A percentile compares a stretch with the other conserved stretches of the same genome.
Conservation (phyloP, 1,140 invertebrate genomes). For the Bombus cullumanus region DNA sequence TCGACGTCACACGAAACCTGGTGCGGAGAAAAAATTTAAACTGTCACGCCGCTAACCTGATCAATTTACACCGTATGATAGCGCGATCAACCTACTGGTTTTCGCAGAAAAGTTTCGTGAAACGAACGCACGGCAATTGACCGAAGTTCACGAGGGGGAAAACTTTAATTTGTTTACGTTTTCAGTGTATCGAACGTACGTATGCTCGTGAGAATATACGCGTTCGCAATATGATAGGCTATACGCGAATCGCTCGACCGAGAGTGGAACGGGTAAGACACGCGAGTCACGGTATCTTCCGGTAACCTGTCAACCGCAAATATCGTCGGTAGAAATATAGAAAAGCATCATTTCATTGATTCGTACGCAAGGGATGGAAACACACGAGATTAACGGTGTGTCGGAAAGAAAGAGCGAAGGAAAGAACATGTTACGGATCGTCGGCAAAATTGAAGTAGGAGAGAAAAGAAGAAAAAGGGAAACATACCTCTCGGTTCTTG, state of each 20-base stretch:
- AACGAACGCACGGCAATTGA: background rate
- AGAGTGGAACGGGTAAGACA: background rate
- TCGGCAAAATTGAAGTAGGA: background rate
- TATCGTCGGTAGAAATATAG: background rate
- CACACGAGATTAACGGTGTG: background rate
- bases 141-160: background rate
- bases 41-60: conserved; percentile 16
- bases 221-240: conserved; percentile 15
- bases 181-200: background rate
- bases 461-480: conserved; percentile 9
- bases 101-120: background rate
- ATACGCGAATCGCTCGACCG: conserved; percentile 10
- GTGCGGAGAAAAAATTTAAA: conserved; percentile 39
- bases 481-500: conserved; percentile 74
- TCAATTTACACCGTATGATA: background rate
- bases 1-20: conserved; percentile 3
- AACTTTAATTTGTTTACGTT: conserved; percentile 54
- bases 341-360: background rate
- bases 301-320: conserved; percentile 41
- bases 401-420: background rate
- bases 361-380: background rate
- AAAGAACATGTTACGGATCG: background rate
- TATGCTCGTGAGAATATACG: background rate
- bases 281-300: background rate
- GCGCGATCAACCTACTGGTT: background rate